Conservation (phyloP, 2,113 vertebrate species). For the Trogon melanurus region DNA sequence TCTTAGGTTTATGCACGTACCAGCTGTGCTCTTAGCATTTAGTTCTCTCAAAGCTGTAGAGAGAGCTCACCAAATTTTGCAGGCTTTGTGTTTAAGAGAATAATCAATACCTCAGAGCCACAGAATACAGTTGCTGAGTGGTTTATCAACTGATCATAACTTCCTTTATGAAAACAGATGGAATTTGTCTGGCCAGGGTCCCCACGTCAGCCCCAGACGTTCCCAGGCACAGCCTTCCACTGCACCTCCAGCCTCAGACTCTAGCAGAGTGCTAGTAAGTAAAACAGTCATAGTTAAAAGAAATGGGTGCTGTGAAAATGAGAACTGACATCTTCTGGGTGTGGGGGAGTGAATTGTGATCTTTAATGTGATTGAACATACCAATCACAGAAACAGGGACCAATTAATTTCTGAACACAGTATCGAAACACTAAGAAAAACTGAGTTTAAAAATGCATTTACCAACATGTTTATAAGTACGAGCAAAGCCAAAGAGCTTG, state of each 20-base stretch:
- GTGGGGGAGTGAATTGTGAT: not conserved
- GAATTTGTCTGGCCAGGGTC: not conserved
- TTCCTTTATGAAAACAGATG: not conserved
- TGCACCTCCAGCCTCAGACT: not conserved
- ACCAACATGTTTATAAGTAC: not conserved
- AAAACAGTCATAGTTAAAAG: not conserved
- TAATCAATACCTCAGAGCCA: not conserved
- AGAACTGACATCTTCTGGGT: rapidly evolving
- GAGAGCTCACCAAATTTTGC: not conserved
- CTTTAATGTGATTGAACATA: rapidly evolving
- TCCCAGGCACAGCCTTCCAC: not conserved
- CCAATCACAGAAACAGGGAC: not conserved
- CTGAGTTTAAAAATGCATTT: not conserved
- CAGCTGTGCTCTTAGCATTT: not conserved
- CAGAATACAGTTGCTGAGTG: not conserved
- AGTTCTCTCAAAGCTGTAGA: not conserved
- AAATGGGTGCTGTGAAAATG: not conserved
- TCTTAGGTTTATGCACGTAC: no score
- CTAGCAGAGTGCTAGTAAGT: rapidly evolving
- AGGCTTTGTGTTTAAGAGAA: not conserved
- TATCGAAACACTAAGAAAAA: not conserved
- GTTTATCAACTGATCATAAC: not conserved
- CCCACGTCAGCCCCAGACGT: rapidly evolving
- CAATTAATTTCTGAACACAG: not conserved
- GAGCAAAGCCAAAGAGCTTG: not conserved